Percentiles rank a stretch among this genome's conserved stretches.
These are phyloP conservation scores for Drosophila infuscata DNA, from an alignment of 2,888 invertebrate genomes.

Conservation along the genomic window DNA sequence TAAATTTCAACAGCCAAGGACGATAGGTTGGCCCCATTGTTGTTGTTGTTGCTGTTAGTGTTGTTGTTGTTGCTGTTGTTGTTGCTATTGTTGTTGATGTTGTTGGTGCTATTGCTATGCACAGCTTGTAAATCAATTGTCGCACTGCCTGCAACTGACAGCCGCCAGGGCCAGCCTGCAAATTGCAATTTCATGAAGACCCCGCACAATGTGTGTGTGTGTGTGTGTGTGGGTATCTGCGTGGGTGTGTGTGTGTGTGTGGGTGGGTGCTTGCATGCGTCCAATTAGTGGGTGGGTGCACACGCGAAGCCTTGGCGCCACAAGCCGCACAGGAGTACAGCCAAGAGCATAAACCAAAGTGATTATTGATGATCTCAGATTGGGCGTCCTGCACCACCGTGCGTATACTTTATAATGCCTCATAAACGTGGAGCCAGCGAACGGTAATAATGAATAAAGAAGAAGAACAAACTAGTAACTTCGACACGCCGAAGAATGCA, in stretches of 20 bases:
- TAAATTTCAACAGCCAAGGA: conserved; percentile 70
- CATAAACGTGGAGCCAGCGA: conserved; percentile 25
- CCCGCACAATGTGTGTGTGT: conserved; percentile 12
- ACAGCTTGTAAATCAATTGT: conserved; percentile 72
- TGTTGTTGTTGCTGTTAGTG: not conserved
- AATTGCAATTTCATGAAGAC: conserved; percentile 60
- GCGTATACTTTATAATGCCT: conserved; percentile 54
- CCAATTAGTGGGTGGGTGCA: conserved; percentile 14
- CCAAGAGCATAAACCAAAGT: conserved; percentile 37
- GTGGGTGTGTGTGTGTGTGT: not conserved
- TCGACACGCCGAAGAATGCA: not conserved
- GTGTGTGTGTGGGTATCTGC: conserved; percentile 8
- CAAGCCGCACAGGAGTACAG: conserved; percentile 4
- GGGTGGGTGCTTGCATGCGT: not conserved
- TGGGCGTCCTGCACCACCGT: conserved; percentile 29
- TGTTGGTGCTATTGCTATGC: conserved; percentile 38
- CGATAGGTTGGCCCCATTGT: conserved; percentile 36
- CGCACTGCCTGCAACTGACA: conserved; percentile 69
- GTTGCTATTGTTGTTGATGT: conserved; percentile 10
- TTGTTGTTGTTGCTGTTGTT: conserved; percentile 2
- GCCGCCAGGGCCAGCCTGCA: conserved; percentile 47
- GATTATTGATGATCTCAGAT: conserved; percentile 64
- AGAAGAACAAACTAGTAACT: not conserved
- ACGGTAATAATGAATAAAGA: conserved; percentile 13
- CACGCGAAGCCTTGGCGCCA: conserved; percentile 12